phyloP scores from a whole-genome alignment of 2,888 invertebrate species.

The Cataglyphis rosenhaueri region DNA sequence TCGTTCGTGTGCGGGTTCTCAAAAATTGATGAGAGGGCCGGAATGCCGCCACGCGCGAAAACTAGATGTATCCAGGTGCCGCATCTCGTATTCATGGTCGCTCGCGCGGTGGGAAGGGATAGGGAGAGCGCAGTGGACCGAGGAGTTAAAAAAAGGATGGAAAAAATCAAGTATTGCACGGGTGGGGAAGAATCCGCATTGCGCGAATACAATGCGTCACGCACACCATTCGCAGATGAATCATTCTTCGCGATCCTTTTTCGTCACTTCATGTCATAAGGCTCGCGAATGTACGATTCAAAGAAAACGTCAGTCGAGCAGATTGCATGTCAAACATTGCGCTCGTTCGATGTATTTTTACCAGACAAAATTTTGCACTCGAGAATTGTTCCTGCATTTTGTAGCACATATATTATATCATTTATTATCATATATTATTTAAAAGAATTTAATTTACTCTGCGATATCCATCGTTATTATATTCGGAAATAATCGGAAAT shows the following conservation, averaged over 20 bases:
- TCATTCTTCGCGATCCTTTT: not conserved
- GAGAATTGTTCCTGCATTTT: not conserved
- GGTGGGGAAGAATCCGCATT: not conserved
- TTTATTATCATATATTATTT: not conserved
- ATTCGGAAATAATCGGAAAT: not conserved
- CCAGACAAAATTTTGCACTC: not conserved
- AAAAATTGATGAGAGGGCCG: conserved; percentile 83
- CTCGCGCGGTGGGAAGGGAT: conserved; percentile 70
- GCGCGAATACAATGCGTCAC: not conserved
- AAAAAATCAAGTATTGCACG: conserved; percentile 36
- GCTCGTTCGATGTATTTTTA: not conserved
- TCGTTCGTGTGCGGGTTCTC: conserved; percentile 74
- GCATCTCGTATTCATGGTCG: conserved; percentile 85
- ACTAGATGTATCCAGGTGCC: conserved; percentile 83
- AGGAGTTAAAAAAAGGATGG: not conserved
- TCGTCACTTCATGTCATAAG: not conserved
- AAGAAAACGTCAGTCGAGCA: not conserved
- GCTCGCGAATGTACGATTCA: too few relatives aligned
- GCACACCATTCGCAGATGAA: not conserved
- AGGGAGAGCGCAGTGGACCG: conserved; percentile 24
- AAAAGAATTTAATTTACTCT: not conserved
- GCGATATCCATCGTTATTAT: not conserved
- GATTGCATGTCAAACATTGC: not conserved
- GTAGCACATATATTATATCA: not conserved
- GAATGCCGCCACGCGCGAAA: conserved; percentile 80